Evolutionary conservation across 2,888 invertebrate genomes (phyloP).

Genomic region (Caprella mutica): DNA sequence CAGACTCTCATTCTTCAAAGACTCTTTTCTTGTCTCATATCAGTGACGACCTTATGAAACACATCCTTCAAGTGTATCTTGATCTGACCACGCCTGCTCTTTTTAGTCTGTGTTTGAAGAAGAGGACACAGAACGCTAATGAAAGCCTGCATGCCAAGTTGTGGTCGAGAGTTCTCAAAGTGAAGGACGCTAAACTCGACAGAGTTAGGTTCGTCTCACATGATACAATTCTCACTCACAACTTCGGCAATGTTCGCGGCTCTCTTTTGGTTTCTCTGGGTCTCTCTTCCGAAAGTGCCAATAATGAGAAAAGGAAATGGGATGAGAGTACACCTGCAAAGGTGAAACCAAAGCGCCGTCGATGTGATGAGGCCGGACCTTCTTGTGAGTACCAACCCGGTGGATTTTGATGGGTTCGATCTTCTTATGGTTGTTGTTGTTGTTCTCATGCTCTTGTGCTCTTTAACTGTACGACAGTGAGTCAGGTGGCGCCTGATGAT

Average conservation of each 20-base stretch:
- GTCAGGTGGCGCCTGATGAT: no score
- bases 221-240: not conserved
- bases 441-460: no score
- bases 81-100: conserved; percentile 3
- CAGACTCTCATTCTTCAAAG: not conserved
- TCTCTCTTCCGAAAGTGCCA: not conserved
- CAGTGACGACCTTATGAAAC: not conserved
- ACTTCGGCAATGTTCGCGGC: not conserved
- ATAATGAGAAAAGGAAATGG: no score
- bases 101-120: not conserved
- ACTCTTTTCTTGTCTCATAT: not conserved
- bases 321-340: no score
- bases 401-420: no score
- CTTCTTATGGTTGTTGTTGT: no score
- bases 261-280: not conserved
- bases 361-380: no score
- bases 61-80: not conserved
- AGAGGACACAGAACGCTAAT: conserved; percentile 7
- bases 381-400: no score
- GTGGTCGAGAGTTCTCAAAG: not conserved
- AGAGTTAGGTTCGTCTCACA: not conserved
- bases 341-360: no score
- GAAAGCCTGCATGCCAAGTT: conserved; percentile 1
- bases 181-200: not conserved
- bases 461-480: no score